Evolutionary conservation across 2,888 invertebrate genomes (phyloP).

Genomic region (Acanthosepion esculentum): DNA sequence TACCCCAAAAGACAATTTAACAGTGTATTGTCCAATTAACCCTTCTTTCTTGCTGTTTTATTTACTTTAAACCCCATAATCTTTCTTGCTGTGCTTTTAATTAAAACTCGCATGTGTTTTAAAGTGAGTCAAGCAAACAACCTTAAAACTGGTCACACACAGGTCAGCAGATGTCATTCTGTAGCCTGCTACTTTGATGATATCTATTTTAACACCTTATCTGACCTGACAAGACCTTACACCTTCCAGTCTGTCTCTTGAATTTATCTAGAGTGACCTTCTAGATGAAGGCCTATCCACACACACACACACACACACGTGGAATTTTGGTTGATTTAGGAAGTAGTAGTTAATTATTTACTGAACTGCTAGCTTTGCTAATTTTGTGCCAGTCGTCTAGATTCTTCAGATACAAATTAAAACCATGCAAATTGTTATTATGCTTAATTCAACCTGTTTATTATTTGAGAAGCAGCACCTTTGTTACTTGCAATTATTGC

Average conservation of each 20-base stretch:
- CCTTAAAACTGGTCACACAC: no score
- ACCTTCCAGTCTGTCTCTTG: background rate
- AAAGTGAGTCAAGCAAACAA: no score
- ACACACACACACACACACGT: background rate
- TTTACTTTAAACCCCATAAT: background rate
- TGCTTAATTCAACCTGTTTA: background rate
- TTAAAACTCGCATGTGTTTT: no score
- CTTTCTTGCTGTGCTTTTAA: no score
- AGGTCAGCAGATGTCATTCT: no score
- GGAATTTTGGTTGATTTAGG: background rate
- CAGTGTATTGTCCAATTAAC: background rate
- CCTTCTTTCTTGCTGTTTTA: background rate
- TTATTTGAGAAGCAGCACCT: background rate
- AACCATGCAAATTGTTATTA: background rate
- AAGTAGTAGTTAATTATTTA: background rate
- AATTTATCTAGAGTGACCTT: background rate
- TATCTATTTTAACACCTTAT: background rate
- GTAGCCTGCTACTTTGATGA: background rate
- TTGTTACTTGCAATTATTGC: background rate
- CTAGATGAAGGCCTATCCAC: background rate
- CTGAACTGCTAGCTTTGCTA: conserved; percentile 33
- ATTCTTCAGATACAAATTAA: conserved; percentile 33
- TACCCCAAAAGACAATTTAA: background rate
- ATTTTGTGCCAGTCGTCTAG: conserved; percentile 1
- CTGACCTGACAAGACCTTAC: background rate